phyloP scores from a whole-genome alignment of 2,113 vertebrate species.

The Ctenomys sociabilis region DNA sequence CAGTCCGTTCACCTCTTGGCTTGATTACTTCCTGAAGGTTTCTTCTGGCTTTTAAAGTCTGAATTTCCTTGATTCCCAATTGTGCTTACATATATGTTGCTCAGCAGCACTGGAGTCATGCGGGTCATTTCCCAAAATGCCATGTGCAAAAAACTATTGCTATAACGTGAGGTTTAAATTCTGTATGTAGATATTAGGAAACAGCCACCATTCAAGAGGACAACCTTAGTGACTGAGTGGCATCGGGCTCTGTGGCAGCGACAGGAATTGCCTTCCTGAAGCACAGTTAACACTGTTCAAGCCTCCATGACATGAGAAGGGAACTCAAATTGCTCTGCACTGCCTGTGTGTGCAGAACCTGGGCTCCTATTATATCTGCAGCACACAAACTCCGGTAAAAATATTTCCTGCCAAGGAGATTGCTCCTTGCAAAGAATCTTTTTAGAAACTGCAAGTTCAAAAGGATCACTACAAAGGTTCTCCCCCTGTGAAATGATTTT shows the following conservation, averaged over 20 bases:
- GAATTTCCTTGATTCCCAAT: not conserved
- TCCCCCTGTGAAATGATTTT: not conserved
- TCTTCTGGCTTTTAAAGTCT: not conserved
- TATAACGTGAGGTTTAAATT: not conserved
- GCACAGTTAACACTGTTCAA: not conserved
- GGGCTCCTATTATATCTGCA: not conserved
- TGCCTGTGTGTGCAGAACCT: accelerated
- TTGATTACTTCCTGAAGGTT: not conserved
- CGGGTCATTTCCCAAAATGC: not conserved
- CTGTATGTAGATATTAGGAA: not conserved
- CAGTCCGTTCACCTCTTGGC: not conserved
- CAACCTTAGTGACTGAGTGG: not conserved
- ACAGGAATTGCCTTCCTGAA: not conserved
- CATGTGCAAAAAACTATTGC: not conserved
- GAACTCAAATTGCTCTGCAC: not conserved
- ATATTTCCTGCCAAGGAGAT: not conserved
- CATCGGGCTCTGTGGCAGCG: not conserved
- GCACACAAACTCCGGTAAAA: not conserved
- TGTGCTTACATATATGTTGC: not conserved
- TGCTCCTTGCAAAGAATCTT: not conserved
- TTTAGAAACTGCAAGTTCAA: not conserved
- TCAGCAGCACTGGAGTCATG: not conserved
- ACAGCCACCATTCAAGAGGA: not conserved
- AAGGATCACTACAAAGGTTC: not conserved
- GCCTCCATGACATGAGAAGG: not conserved